Evolutionary conservation across 2,113 vertebrate genomes (phyloP), one percentile per base, ranked within the genome.

Genomic region (Coreoperca whiteheadi): DNA sequence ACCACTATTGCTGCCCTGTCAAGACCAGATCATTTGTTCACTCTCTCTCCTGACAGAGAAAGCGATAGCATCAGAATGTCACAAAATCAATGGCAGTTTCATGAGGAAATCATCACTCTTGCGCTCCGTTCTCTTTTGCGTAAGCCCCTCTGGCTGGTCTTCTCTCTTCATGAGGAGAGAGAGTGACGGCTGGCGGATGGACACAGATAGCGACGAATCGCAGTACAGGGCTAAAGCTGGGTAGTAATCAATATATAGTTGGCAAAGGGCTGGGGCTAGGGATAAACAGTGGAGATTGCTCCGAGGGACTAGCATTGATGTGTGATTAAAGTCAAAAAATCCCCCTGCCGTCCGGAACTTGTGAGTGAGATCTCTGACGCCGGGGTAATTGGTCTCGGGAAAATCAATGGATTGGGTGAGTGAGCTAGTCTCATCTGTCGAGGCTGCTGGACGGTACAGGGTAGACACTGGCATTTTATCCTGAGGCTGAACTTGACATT

Each of bases 311-410:
- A 71, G 85, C 93, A 93, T 87, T 92, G 91, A 94, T 92, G 91
- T 94, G 93, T 93, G 93, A 94, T 94, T 94, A 94, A 93, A 92
- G 90, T 78, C 86, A 80, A 82, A 91, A 89, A 90, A 91, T 88
- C 89, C 88, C 90, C 83, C 85, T 5, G 77, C 86, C 34, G 56
- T 85, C 77, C 81, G 74, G 81, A 91, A 93, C 91, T 90, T 86
- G 86, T 88, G 92, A 93, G 93, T 93, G 91, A 93, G 93, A 92
- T 93, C 91, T 93, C 89, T 94, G 94, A 94, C 83, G 91, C 79
- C 48, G 46, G 68, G 84, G 92, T 93, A 93, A 94, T 93, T 94
- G 94, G 94, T 92, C 88, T 77, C 43, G 37, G 74, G 85, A 68
- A 94, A 94, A 94, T 92, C 94, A 77, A 94, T 94, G 81, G 78